phyloP scores from a whole-genome alignment of 2,113 vertebrate genomes.

The Gorilla gorilla region DNA sequence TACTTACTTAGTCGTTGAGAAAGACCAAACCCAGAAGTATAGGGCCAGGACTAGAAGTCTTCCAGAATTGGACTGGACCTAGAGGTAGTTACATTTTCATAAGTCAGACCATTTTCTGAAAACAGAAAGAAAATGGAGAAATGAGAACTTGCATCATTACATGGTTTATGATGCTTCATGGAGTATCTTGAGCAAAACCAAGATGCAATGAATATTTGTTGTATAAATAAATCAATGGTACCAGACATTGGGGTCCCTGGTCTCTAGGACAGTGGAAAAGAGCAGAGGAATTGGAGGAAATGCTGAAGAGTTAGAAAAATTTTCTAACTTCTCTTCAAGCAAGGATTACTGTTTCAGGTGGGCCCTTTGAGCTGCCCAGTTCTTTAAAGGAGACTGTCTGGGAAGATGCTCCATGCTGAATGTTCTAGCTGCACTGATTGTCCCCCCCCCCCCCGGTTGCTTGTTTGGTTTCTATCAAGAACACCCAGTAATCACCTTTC shows the following conservation, averaged over 20 bases:
- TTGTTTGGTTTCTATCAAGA: background rate
- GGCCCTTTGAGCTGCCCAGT: background rate
- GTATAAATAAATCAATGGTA: background rate
- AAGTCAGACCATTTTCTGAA: background rate
- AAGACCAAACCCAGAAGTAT: background rate
- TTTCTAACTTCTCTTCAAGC: background rate
- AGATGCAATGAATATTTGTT: background rate
- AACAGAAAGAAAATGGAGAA: background rate
- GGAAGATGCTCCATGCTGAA: background rate
- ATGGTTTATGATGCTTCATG: background rate
- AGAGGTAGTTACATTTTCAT: background rate
- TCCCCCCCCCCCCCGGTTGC: background rate
- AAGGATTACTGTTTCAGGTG: background rate
- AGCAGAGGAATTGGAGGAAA: background rate
- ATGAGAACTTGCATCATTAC: background rate
- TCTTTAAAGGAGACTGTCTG: background rate
- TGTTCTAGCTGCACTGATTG: background rate
- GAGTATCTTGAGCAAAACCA: background rate
- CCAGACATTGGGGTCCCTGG: background rate
- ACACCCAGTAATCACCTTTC: background rate
- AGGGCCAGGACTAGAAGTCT: background rate
- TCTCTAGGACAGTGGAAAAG: background rate
- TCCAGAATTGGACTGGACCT: background rate
- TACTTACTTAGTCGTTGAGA: background rate
- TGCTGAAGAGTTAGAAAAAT: background rate